Conservation (phyloP, 2,797 vertebrate genomes). For the Smutsia temminckii region DNA sequence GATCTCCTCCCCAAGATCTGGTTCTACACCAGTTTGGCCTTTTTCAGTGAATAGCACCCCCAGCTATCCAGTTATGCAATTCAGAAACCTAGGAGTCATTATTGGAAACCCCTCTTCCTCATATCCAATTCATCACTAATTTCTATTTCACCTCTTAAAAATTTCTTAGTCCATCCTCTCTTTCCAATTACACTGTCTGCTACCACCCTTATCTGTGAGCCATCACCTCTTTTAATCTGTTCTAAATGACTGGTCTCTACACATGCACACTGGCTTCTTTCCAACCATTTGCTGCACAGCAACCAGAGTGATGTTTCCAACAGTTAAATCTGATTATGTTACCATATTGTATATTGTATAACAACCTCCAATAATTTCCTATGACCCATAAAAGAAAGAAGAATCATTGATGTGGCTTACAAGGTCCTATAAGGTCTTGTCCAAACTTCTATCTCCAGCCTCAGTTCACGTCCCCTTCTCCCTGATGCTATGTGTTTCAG, state of each 20-base stretch:
- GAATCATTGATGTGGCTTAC: not conserved
- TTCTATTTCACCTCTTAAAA: conserved; percentile 29
- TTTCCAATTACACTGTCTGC: not conserved
- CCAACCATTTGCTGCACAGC: not conserved
- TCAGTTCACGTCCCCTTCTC: not conserved
- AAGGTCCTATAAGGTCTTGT: not conserved
- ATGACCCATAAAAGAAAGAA: not conserved
- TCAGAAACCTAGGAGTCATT: not conserved
- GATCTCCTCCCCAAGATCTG: not conserved
- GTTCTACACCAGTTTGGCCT: not conserved
- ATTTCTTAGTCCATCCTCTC: not conserved
- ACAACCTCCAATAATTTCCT: not conserved
- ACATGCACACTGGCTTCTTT: not conserved
- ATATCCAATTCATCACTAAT: not conserved
- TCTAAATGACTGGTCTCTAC: not conserved
- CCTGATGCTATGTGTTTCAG: not conserved
- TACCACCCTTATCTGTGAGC: not conserved
- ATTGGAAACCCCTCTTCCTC: not conserved
- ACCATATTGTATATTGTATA: not conserved
- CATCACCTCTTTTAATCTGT: not conserved
- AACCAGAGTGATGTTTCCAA: conserved; percentile 11
- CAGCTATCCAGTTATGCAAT: not conserved
- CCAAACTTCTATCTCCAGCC: not conserved
- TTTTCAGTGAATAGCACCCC: not conserved
- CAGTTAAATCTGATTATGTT: conserved; percentile 27